Evolutionary conservation across 2,797 vertebrate species (phyloP).

Genomic region (Cuculus canorus): DNA sequence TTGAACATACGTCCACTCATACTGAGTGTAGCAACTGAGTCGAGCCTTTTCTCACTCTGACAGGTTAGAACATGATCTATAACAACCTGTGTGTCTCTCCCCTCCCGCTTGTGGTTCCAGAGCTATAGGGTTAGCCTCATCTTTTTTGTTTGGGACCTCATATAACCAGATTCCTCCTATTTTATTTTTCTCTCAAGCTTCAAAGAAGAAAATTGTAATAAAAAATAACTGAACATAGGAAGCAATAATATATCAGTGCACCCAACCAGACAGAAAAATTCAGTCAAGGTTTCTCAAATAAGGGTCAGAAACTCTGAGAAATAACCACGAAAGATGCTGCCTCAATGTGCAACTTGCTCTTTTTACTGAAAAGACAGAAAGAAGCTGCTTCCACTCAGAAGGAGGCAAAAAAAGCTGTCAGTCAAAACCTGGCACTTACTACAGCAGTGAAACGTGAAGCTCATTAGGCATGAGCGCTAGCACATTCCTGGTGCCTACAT

Average conservation of each 20-base stretch:
- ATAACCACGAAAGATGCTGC: not conserved
- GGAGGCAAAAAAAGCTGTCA: not conserved
- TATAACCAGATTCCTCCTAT: not conserved
- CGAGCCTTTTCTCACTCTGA: too few relatives aligned
- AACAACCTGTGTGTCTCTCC: too few relatives aligned
- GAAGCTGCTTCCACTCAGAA: constrained; percentile 1
- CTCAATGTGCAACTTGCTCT: not conserved
- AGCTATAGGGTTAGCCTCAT: too few relatives aligned
- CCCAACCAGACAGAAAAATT: not conserved
- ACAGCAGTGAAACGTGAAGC: not conserved
- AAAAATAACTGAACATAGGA: not conserved
- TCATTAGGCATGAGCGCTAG: not conserved
- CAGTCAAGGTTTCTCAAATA: not conserved
- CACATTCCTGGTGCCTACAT: not conserved
- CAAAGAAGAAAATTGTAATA: not conserved
- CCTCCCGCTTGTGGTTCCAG: too few relatives aligned
- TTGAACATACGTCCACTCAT: too few relatives aligned
- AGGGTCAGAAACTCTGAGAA: not conserved
- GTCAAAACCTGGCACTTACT: not conserved
- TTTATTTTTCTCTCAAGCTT: not conserved
- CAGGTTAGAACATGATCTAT: too few relatives aligned
- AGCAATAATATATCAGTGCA: not conserved
- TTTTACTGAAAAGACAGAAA: not conserved
- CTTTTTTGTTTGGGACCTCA: too few relatives aligned
- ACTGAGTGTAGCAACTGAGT: too few relatives aligned